phyloP scores from a whole-genome alignment of 2,888 invertebrate genomes.

The Anthoptus insignis region DNA sequence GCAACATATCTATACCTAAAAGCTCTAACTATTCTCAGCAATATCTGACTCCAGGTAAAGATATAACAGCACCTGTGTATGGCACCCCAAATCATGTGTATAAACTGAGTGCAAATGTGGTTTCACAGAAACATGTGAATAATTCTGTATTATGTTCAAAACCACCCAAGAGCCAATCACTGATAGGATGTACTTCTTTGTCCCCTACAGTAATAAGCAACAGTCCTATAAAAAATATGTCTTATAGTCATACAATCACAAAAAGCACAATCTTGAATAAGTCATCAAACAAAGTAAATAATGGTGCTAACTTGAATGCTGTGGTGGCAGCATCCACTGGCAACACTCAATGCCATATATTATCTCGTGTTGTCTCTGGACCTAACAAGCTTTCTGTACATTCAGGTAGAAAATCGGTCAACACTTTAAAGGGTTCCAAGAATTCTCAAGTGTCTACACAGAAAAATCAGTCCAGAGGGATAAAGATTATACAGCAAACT shows the following conservation, averaged over 20 bases:
- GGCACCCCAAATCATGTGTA: slow-evolving; percentile 79
- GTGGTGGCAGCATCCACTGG: slow-evolving; percentile 76
- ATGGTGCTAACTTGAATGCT: slow-evolving; percentile 82
- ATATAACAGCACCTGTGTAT: slow-evolving; percentile 72
- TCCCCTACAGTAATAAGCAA: slow-evolving; percentile 72
- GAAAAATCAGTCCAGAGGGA: slow-evolving; percentile 81
- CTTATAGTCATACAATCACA: slow-evolving; percentile 76
- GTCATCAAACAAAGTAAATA: slow-evolving; percentile 75
- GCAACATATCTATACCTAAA: slow-evolving; percentile 82
- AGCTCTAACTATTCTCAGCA: slow-evolving; percentile 74
- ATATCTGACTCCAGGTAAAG: slow-evolving; percentile 73
- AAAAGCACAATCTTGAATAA: slow-evolving; percentile 79
- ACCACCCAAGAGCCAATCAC: slow-evolving; percentile 73
- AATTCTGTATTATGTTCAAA: slow-evolving; percentile 78
- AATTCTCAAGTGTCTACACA: slow-evolving; percentile 68
- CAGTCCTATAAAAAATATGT: slow-evolving; percentile 77
- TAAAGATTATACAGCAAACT: slow-evolving; percentile 86
- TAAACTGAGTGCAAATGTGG: slow-evolving; percentile 73
- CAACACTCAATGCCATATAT: slow-evolving; percentile 79
- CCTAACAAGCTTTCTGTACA: slow-evolving; percentile 83
- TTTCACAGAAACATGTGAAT: slow-evolving; percentile 72
- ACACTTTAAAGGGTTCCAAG: slow-evolving; percentile 75
- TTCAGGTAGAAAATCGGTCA: slow-evolving; percentile 76
- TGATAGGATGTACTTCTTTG: slow-evolving; percentile 74
- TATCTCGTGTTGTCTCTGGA: slow-evolving; percentile 81